A percentile compares a stretch with the other conserved stretches of the same genome.
These are phyloP conservation scores for Slavum lentiscoides DNA, from an alignment of 2,888 invertebrate species.

Conservation along the genomic window DNA sequence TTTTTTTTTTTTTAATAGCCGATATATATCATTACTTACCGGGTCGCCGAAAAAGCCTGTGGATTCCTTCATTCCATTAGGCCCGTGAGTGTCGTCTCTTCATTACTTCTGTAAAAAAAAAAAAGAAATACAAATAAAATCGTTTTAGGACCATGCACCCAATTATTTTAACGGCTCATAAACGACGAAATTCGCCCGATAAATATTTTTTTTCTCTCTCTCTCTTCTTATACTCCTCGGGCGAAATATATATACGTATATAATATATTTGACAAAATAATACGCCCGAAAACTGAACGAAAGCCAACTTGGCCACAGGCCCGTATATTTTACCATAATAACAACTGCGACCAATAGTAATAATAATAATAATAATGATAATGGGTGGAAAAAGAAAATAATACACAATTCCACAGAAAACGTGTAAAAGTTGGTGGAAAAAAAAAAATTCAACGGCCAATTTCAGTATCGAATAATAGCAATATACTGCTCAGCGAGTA, in stretches of 20 bases:
- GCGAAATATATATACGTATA: background rate
- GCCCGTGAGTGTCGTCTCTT: constrained; percentile 47
- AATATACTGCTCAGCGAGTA: too few relatives aligned
- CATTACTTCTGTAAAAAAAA: constrained; percentile 35
- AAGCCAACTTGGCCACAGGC: constrained; percentile 49
- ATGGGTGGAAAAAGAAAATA: background rate
- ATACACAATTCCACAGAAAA: background rate
- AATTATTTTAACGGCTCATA: constrained; percentile 19
- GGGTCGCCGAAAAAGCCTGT: constrained; percentile 52
- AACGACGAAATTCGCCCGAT: background rate
- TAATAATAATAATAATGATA: too few relatives aligned
- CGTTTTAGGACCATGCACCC: background rate
- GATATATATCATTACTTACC: constrained; percentile 17
- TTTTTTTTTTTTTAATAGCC: too few relatives aligned
- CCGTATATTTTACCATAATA: constrained; percentile 28
- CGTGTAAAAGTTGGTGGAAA: too few relatives aligned
- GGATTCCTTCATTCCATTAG: constrained; percentile 53
- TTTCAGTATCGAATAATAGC: background rate
- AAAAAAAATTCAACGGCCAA: constrained; percentile 1
- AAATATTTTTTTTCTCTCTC: background rate
- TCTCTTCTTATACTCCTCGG: background rate
- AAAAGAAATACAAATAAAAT: constrained; percentile 14
- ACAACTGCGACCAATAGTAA: background rate
- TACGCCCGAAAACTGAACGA: constrained; percentile 35
- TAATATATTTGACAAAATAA: constrained; percentile 7